These are phyloP conservation scores for Turnix velox DNA, from an alignment of 2,113 vertebrate genomes.

Conservation along the genomic window DNA sequence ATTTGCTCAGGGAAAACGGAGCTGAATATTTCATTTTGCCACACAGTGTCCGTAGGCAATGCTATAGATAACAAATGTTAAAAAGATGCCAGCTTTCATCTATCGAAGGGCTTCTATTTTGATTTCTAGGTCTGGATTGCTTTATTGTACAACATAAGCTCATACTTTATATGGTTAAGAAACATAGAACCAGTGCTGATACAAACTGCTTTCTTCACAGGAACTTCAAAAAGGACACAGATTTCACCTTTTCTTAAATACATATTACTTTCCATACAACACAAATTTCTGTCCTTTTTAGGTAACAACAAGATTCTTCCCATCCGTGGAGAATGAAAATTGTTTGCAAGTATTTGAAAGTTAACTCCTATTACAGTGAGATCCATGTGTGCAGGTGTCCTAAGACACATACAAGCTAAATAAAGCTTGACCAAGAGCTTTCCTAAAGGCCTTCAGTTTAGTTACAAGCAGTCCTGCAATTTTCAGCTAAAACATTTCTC, in stretches of 20 bases:
- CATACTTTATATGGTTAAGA: background rate
- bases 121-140: background rate
- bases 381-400: background rate
- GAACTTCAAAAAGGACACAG: background rate
- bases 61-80: background rate
- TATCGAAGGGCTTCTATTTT: background rate
- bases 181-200: background rate
- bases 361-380: background rate
- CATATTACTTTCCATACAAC: background rate
- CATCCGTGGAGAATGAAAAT: background rate
- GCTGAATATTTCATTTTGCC: background rate
- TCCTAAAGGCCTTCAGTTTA: background rate
- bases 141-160: background rate
- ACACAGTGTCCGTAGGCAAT: background rate
- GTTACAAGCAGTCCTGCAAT: background rate
- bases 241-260: background rate
- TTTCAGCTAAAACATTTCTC: background rate
- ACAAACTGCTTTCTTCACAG: background rate
- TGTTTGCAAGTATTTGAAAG: background rate
- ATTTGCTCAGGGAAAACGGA: background rate
- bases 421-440: background rate
- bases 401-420: background rate
- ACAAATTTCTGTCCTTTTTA: background rate
- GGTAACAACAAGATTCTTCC: background rate
- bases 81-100: background rate